Percentiles rank a stretch among this genome's conserved stretches.
Conservation (phyloP, 2,797 vertebrate genomes). For the Thripadectes ignobilis region DNA sequence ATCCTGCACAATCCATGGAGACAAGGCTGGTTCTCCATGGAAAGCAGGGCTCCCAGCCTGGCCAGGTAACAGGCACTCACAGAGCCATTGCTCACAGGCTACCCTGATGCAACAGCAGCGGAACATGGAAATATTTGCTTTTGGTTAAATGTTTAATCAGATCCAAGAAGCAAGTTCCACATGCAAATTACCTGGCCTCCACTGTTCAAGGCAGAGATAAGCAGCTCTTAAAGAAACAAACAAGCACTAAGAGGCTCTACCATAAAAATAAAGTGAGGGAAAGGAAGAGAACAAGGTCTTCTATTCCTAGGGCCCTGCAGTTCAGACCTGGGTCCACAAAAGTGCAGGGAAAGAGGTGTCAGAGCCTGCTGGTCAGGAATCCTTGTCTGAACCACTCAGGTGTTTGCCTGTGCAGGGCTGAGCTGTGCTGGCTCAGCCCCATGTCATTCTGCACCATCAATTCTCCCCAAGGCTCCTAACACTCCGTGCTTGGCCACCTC, state of each 20-base stretch:
- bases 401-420: background rate
- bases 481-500: background rate
- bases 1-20: background rate
- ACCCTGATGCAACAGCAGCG: background rate
- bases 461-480: background rate
- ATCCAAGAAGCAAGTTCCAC: background rate
- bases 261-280: background rate
- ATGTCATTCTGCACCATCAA: background rate
- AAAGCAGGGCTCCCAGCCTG: background rate
- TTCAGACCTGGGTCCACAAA: background rate
- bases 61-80: background rate
- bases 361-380: background rate
- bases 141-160: slow-evolving; percentile 41
- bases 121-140: background rate
- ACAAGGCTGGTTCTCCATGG: background rate
- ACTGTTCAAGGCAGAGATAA: background rate
- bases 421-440: background rate
- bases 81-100: fast-evolving
- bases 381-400: background rate
- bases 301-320: background rate
- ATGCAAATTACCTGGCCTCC: background rate
- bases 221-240: background rate
- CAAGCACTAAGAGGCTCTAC: background rate
- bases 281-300: background rate
- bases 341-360: fast-evolving